Evolutionary conservation across 37 sponge, comb jelly and placozoan genomes (phyloP), one percentile per base, ranked within the genome.

Genomic region (Chondrosia reniformis): DNA sequence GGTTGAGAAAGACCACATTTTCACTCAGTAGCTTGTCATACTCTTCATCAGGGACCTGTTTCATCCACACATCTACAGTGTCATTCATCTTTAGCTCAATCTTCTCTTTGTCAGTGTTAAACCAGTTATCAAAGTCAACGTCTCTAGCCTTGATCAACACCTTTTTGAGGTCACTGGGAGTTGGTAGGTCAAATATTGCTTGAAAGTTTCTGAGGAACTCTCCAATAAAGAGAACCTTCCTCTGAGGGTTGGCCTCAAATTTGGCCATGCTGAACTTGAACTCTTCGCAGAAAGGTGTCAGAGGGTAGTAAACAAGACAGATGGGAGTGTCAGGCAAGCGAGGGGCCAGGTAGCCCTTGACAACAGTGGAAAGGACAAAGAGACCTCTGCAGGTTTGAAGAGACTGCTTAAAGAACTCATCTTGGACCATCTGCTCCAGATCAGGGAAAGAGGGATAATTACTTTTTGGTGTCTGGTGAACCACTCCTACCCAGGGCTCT

Each of bases 401-500:
- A 4, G 79, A 72, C 24, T 52, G 27, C 6, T 42, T 25, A 55
- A 87, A 87, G 2, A 21, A 22, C 1, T 65, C 39, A 31, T 78
- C 45, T 30, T 76, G 8, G 32, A 78, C 66, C 63, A 87, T 36
- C 25, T 83, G 52, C 49, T 82, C 75, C 5, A 87, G 62, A 22
- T 82, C 88, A 0, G 87, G 87, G 41, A 80, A 86, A 8, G 17
- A 42, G 5, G 39, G 58, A 38, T 63, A 81, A 31, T 82, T 77
- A 36, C 49, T 82, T 8, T 54, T 15, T 19, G 88, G 83, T 0
- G 84, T 82, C 40, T 87, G 88, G 46, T 87, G 88, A 1, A 82
- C 73, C 52, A 87, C 77, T 15, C 88, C 88, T 1, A 87, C 38
- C 88, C 88, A 87, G 0, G 83, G 79, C 41, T 82, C 88, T 3